Base-by-base conservation (phyloP, 1,140 invertebrate genomes). In the Aphelenchoides fujianensis region DNA sequence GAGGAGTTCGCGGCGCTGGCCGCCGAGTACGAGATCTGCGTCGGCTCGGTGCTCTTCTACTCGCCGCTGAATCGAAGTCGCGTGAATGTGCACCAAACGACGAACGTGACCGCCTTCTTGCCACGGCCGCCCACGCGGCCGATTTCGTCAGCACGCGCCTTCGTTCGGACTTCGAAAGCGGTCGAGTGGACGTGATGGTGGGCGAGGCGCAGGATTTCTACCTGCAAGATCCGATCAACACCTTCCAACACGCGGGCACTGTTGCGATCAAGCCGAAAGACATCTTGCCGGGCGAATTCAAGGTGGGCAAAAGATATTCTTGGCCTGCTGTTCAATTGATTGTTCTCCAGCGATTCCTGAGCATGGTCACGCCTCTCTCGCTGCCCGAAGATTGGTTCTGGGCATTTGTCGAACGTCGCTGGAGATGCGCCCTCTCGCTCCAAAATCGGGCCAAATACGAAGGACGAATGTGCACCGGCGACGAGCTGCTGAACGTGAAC, bases 141-240 rank as follows among this genome's bases (percentile, higher is more conserved):
- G 70, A 71, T 9, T 82, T 76, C 70, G 52, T 82, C n/a, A 35
- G 59, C 7, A 41, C 37, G 27, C 74, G 72, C 3, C 41, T 75
- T 23, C 69, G 70, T 9, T 54, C 48, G 53, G 72, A 41, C 19
- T 48, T 34, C 35, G 54, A 48, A n/a, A 32, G 28, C 32, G 36
- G 32, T 23, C 23, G 19, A 53, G 73, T 82, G 12, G 72, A 82
- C 37, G 69, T 82, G 9, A 71, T 82, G 68, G 71, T 82, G 31
- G 81, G 81, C 37, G 81, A 84, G 16, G 77, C 81, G 52, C 79
- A 84, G 67, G 75, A 82, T 48, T 82, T 79, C 64, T 73, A 80
- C 66, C 64, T 82, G 30, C 70, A 71, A 41, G 77, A 82, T 36
- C 62, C 68, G n/a, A 74, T 30, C 34, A 79, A 79, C 32, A 52